Evolutionary conservation across 1,140 invertebrate genomes (phyloP).

Genomic region (Pararge aegeria): DNA sequence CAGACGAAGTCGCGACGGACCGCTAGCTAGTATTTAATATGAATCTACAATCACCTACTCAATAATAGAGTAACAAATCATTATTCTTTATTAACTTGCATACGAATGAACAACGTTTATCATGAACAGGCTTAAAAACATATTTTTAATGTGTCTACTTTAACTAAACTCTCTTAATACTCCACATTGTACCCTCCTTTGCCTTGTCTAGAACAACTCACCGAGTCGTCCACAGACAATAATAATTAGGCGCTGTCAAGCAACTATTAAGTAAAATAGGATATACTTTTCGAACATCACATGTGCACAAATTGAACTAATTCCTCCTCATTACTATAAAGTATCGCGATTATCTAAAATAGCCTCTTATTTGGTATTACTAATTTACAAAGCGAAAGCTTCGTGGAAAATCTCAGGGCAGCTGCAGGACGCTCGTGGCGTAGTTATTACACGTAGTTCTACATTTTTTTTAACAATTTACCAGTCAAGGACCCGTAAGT

Average conservation of each 20-base stretch:
- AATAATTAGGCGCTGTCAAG: slow-evolving; percentile 9
- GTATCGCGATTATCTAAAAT: slow-evolving; percentile 26
- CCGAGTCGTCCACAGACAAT: background rate
- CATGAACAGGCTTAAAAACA: too few species aligned
- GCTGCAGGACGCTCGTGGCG: slow-evolving; percentile 32
- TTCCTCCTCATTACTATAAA: slow-evolving; percentile 27
- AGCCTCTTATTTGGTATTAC: slow-evolving; percentile 17
- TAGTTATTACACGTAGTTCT: slow-evolving; percentile 32
- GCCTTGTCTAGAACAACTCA: background rate
- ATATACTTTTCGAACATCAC: slow-evolving; percentile 19
- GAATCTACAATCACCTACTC: too few species aligned
- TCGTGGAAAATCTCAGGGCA: slow-evolving; percentile 32
- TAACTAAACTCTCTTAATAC: background rate
- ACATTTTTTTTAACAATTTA: slow-evolving; percentile 28
- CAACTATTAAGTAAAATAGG: slow-evolving; percentile 11
- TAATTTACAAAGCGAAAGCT: slow-evolving; percentile 23
- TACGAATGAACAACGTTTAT: too few species aligned
- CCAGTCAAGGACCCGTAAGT: slow-evolving; percentile 39
- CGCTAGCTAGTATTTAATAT: too few species aligned
- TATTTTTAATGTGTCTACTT: too few species aligned
- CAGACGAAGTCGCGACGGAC: too few species aligned
- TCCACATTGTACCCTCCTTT: background rate
- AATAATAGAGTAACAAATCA: too few species aligned
- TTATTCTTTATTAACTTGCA: too few species aligned
- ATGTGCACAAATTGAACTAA: slow-evolving; percentile 30